Conservation (phyloP, 2,888 invertebrate species). For the Chalcosyrphus nemorum region DNA sequence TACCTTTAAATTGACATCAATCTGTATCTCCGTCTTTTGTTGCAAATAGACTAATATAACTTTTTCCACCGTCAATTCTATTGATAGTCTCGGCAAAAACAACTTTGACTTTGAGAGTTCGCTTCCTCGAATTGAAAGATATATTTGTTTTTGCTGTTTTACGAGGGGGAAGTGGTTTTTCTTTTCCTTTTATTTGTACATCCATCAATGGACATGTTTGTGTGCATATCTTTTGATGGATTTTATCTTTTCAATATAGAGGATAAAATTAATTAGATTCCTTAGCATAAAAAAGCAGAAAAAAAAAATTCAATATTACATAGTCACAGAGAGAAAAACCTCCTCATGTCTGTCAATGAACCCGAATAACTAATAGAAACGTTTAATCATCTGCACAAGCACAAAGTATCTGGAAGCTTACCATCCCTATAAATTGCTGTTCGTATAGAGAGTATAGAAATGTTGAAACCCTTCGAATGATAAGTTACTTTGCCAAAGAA, state of each 20-base stretch:
- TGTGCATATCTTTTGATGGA: neutral
- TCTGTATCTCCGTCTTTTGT: neutral
- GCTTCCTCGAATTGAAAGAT: neutral
- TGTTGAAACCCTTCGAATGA: slow-evolving; percentile 47
- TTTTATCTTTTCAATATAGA: neutral
- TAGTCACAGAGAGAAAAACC: neutral
- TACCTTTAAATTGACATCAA: slow-evolving; percentile 11
- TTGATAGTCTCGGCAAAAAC: neutral
- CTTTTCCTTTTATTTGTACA: neutral
- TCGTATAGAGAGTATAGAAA: neutral
- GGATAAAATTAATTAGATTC: neutral
- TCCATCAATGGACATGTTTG: neutral
- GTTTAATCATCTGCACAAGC: slow-evolving; percentile 2
- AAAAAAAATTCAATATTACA: neutral
- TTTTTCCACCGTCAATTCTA: neutral
- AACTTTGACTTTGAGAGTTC: neutral
- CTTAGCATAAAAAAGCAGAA: neutral
- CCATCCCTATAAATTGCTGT: neutral
- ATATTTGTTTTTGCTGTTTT: neutral
- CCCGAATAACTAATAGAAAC: slow-evolving; percentile 16
- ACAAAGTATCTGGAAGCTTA: neutral
- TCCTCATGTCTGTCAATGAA: neutral
- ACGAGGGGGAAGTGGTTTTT: neutral
- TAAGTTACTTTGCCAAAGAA: slow-evolving; percentile 38
- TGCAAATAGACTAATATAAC: neutral